phyloP scores from a whole-genome alignment of 2,888 invertebrate species.

The Dyspetes luteomarginatus region DNA sequence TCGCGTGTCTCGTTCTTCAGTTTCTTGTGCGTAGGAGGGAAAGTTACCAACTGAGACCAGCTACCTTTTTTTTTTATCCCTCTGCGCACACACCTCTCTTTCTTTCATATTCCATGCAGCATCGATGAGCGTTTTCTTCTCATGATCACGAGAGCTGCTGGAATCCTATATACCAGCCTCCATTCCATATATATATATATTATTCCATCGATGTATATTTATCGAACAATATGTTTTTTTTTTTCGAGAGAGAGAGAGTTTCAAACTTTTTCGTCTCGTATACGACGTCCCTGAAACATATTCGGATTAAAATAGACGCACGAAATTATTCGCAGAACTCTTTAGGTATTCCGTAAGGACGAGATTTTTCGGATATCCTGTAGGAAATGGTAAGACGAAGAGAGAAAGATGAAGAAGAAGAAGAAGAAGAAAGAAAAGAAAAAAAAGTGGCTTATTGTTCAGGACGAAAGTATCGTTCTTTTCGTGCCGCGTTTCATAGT shows the following conservation, averaged over 20 bases:
- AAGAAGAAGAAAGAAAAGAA: background rate
- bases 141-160: conserved; percentile 26
- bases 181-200: background rate
- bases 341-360: conserved; percentile 8
- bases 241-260: background rate
- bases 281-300: no score
- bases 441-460: background rate
- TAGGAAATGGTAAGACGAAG: background rate
- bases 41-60: conserved; percentile 72
- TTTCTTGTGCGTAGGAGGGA: conserved; percentile 78
- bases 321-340: conserved; percentile 11
- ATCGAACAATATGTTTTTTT: no score
- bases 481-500: background rate
- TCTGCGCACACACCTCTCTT: conserved; percentile 5
- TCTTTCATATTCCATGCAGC: conserved; percentile 36
- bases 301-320: background rate
- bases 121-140: conserved; percentile 14
- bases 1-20: conserved; percentile 65
- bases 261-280: background rate
- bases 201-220: conserved; percentile 25
- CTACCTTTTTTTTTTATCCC: conserved; percentile 21
- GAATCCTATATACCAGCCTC: conserved; percentile 27
- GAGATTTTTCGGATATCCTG: conserved; percentile 16
- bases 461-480: background rate
- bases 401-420: conserved; percentile 8